phyloP scores from a whole-genome alignment of 1,140 invertebrate species.

The Thrips palmi region DNA sequence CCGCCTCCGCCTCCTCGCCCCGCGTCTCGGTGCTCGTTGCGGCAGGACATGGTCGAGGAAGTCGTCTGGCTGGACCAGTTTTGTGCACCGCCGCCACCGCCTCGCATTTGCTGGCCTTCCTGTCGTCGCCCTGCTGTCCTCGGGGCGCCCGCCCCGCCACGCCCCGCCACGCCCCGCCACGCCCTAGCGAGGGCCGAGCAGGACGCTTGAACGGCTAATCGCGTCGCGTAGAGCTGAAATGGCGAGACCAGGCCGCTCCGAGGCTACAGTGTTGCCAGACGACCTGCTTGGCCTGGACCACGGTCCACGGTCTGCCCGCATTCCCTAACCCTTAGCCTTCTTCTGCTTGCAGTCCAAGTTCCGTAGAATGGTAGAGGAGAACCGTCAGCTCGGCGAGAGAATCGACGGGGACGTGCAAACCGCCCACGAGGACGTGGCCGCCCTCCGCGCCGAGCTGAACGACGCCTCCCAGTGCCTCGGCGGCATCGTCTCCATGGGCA shows the following conservation, averaged over 20 bases:
- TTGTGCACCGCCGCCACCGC: too few relatives aligned
- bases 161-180: neutral
- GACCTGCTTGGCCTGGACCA: neutral
- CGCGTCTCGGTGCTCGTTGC: too few relatives aligned
- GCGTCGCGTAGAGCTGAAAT: too few relatives aligned
- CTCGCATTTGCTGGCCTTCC: too few relatives aligned
- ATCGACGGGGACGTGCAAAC: slow-evolving; percentile 41
- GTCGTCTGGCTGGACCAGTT: too few relatives aligned
- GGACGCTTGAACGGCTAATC: too few relatives aligned
- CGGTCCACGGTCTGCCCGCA: too few relatives aligned
- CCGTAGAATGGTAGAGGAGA: slow-evolving; percentile 51
- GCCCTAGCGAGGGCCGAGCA: neutral
- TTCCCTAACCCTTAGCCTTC: neutral
- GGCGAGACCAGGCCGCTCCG: neutral
- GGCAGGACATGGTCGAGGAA: too few relatives aligned
- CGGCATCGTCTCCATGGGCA: slow-evolving; percentile 6
- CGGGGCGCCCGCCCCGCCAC: too few relatives aligned
- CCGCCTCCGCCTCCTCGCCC: too few relatives aligned
- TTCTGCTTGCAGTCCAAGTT: slow-evolving; percentile 31
- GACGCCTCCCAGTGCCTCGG: slow-evolving; percentile 28
- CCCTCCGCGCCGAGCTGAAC: slow-evolving; percentile 31
- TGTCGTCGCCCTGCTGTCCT: too few relatives aligned
- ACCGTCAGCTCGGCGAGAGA: slow-evolving; percentile 37
- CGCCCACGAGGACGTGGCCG: slow-evolving; percentile 35
- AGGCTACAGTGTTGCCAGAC: neutral